Evolutionary conservation across 2,888 invertebrate genomes (phyloP).

Genomic region (Agrochola litura): DNA sequence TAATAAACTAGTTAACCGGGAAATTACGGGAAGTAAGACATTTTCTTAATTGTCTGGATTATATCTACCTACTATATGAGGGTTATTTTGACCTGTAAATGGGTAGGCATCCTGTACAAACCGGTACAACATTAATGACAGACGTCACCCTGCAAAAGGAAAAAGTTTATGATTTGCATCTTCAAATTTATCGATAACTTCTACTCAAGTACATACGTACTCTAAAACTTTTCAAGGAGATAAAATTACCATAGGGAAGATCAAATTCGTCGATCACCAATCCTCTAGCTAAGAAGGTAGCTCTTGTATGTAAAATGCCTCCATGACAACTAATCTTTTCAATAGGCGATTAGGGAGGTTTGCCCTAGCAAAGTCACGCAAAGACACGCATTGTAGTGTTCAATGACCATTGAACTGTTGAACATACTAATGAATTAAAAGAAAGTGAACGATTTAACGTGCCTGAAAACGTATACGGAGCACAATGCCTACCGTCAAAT

Average conservation of each 20-base stretch:
- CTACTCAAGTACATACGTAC: background rate
- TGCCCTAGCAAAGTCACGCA: background rate
- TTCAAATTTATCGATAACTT: constrained; percentile 12
- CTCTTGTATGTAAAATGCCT: background rate
- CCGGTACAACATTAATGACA: constrained; percentile 5
- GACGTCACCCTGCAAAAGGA: background rate
- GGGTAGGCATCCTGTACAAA: constrained; percentile 5
- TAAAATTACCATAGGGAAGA: background rate
- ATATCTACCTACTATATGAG: constrained; percentile 2
- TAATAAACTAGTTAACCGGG: constrained; percentile 25
- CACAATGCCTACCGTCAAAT: background rate
- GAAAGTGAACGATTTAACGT: background rate
- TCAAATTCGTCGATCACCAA: background rate
- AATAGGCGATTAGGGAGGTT: background rate
- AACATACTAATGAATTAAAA: constrained; percentile 1
- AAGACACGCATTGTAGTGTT: background rate
- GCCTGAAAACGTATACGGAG: background rate
- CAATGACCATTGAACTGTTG: constrained; percentile 14
- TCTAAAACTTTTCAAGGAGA: background rate
- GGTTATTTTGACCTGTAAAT: background rate
- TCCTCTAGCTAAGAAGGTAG: background rate
- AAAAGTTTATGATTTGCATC: constrained; percentile 2
- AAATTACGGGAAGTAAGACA: constrained; percentile 43
- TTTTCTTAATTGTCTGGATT: constrained; percentile 38
- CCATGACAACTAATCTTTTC: background rate